Evolutionary conservation across 2,888 invertebrate genomes (phyloP), one percentile per base, ranked within the genome.

Genomic region (Taenaris catops): DNA sequence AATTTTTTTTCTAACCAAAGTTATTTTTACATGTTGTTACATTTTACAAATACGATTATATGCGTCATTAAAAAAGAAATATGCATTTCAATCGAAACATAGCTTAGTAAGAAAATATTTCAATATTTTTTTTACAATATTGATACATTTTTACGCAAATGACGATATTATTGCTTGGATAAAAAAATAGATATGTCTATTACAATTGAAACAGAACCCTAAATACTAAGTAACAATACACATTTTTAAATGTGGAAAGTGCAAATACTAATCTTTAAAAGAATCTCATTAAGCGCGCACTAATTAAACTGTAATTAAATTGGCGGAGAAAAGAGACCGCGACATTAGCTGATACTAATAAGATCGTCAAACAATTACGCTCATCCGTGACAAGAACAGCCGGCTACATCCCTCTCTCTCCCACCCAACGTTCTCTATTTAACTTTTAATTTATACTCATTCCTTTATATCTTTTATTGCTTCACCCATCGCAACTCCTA

Each of bases 401-500:
- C 55, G 40, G 50, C 41, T 41, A 35, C 31, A 48, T 44, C 32
- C 38, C 51, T 69, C 68, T 61, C 72, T 38, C 63, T 72, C 65
- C 36, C 58, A 40, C 74, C 44, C 63, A 51, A 54, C 63, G 53
- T 62, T 79, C 79, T 80, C 84, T 86, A 83, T 86, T 86, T 86
- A 86, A 86, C 84, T 86, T 84, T 86, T 86, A 84, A 86, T 86
- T 86, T 86, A 86, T 86, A 84, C 84, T 86, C 84, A 86, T 86
- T 84, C 84, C 86, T 86, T 86, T 86, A 86, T 86, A 86, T 84
- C 84, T 86, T 86, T 86, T 86, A 86, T 86, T 86, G 86, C 84
- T 81, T 83, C 81, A 78, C 84, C 84, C 86, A 80, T 81, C 76
- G 84, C 83, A 79, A 70, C 81, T 84, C 81, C 84, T 86, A 86